Evolutionary conservation across 1,140 invertebrate species (phyloP).

Genomic region (Ips nitidus): DNA sequence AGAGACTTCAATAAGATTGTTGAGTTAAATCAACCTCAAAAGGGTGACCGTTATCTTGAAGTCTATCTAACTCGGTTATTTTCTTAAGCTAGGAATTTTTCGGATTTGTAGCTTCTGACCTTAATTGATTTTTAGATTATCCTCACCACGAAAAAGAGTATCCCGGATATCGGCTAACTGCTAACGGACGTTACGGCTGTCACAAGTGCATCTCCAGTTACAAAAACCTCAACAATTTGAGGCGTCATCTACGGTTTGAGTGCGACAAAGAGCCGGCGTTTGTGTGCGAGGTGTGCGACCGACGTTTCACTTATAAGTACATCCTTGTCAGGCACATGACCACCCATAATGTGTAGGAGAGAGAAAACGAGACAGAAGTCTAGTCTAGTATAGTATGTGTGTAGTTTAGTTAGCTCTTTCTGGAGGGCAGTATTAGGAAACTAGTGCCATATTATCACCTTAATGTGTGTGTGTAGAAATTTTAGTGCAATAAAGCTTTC

Average conservation of each 20-base stretch:
- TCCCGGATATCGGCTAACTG: constrained; percentile 15
- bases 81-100: neutral
- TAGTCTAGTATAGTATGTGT: too few species aligned
- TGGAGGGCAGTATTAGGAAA: too few species aligned
- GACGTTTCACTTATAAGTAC: constrained; percentile 26
- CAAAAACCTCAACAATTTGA: constrained; percentile 25
- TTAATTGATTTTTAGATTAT: too few species aligned
- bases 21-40: too few species aligned
- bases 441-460: too few species aligned
- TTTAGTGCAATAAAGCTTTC: too few species aligned
- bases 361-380: neutral
- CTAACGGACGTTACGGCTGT: constrained; percentile 22
- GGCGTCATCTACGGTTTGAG: constrained; percentile 24
- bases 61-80: neutral
- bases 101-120: neutral
- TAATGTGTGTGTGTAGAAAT: too few species aligned
- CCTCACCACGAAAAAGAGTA: neutral
- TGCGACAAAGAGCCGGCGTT: constrained; percentile 30
- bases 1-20: too few species aligned
- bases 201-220: constrained; percentile 23
- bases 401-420: too few species aligned
- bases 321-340: constrained; percentile 21
- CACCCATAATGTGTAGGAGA: constrained; percentile 16
- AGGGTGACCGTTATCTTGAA: too few species aligned
- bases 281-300: constrained; percentile 13